phyloP scores from a whole-genome alignment of 1,140 invertebrate species.

The Drosophila sechellia region DNA sequence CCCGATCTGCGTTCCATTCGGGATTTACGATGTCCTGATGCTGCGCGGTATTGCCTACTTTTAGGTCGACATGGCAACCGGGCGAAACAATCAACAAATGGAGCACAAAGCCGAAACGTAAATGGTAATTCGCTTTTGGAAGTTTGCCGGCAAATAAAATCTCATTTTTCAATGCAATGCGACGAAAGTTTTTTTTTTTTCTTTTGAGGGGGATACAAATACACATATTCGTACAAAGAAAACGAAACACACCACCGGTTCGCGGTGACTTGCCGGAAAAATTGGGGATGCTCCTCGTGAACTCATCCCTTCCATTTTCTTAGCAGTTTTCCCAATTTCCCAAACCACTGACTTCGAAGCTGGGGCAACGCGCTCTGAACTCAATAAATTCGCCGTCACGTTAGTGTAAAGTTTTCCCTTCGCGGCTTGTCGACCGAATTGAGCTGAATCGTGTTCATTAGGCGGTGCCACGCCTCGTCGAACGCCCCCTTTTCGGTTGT shows the following conservation, averaged over 20 bases:
- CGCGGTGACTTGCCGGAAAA: conserved; percentile 40
- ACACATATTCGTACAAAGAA: neutral
- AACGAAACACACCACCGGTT: conserved; percentile 45
- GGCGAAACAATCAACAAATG: conserved; percentile 49
- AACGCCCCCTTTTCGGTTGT: conserved; percentile 12
- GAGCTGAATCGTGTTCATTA: conserved; percentile 43
- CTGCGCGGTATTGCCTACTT: conserved; percentile 48
- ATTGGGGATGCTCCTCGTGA: conserved; percentile 45
- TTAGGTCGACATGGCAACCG: conserved; percentile 24
- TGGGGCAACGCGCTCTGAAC: conserved; percentile 10
- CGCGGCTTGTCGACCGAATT: conserved; percentile 5
- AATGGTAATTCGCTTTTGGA: conserved; percentile 42
- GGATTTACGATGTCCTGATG: conserved; percentile 29
- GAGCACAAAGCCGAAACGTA: conserved; percentile 41
- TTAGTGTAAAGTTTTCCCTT: conserved; percentile 49
- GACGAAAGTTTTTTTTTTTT: conserved; percentile 36
- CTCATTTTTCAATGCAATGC: conserved; percentile 40
- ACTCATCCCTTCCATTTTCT: conserved; percentile 14
- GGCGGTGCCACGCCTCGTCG: conserved; percentile 29
- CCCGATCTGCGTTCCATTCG: conserved; percentile 1
- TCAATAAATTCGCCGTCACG: conserved; percentile 52
- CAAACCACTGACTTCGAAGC: conserved; percentile 7
- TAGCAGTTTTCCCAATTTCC: conserved; percentile 32
- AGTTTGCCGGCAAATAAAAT: conserved; percentile 51
- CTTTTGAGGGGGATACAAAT: conserved; percentile 18